Base-by-base conservation (phyloP, 2,888 invertebrate genomes). In the Coremacera marginata region DNA sequence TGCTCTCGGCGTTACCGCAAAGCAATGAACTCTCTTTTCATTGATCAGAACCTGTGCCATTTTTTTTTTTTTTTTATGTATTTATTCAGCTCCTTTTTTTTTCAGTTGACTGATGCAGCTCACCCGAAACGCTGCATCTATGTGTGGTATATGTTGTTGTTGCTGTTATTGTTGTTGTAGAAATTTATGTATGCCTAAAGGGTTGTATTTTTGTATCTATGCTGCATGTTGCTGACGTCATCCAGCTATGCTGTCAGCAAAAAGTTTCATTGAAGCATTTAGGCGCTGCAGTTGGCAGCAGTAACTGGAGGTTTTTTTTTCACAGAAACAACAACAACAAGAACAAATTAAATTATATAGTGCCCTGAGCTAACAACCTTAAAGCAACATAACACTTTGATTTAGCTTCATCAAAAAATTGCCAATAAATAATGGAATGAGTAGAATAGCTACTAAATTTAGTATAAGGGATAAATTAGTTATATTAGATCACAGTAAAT, bases 1-100 rank as follows among this genome's bases (percentile, higher is more conserved):
- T 37, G 67, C 44, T n/a, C 5, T 34, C 22, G 49, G 7, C 60
- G 55, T 37, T 55, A 25, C 71, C 60, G 49, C 37, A 25, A 72
- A 72, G 62, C 62, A 72, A 62, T 72, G 72, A 72, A 72, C 72
- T 68, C 51, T 27, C 16, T 62, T 57, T 62, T 57, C 49, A 60
- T 72, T 62, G 60, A 62, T 72, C 60, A 60, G 57, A 57, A 37
- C 27, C 7, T 44, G 22, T 37, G n/a, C 37, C 5, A 44, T 44
- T 16, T 27, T 22, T 27, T 22, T 2, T 27, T 27, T 19, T 62
- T 62, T 19, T 27, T 19, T 19, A 11, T 19, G 4, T 19, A n/a
- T 16, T 62, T 63, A n/a, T 34, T 0, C 63, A n/a, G 5, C 16
- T 63, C 11, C 60, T 62, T 11, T 62, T 62, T 25, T 62, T 16